Conservation (phyloP, 2,888 invertebrate genomes). For the Hypselothyrea guttata region DNA sequence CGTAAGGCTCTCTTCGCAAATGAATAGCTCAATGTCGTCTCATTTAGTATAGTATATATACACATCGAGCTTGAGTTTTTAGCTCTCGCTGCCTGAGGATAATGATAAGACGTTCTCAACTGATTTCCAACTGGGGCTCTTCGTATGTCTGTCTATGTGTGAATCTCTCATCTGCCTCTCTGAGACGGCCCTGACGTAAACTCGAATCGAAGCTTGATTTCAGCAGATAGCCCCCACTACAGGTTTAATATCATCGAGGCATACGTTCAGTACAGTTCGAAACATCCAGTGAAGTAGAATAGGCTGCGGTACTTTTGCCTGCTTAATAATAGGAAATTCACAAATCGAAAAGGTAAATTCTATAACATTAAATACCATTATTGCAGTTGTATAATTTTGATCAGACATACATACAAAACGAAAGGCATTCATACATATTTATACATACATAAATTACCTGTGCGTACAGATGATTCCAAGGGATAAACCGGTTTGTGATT, state of each 20-base stretch:
- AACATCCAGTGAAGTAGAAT: constrained; percentile 15
- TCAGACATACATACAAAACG: background rate
- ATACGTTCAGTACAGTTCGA: constrained; percentile 32
- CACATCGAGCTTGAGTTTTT: too few relatives aligned
- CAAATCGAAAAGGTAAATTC: constrained; percentile 5
- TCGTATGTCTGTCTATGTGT: background rate
- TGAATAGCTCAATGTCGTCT: too few relatives aligned
- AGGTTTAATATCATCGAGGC: constrained; percentile 23
- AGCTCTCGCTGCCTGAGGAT: too few relatives aligned
- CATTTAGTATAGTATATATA: too few relatives aligned
- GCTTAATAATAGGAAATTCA: background rate
- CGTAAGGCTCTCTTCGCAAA: too few relatives aligned
- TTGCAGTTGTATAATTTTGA: background rate
- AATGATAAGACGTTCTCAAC: too few relatives aligned
- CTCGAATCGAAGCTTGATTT: constrained; percentile 36
- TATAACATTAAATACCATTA: background rate
- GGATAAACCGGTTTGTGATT: too few relatives aligned
- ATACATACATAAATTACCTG: too few relatives aligned
- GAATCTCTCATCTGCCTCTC: constrained; percentile 5
- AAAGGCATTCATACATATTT: background rate
- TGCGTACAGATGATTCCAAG: too few relatives aligned
- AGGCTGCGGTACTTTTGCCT: background rate
- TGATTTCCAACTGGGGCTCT: background rate
- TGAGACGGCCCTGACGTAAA: constrained; percentile 20
- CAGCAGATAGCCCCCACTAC: constrained; percentile 18